Evolutionary conservation across 2,888 invertebrate genomes (phyloP), one percentile per base, ranked within the genome.

Genomic region (Campopleginae sp.): DNA sequence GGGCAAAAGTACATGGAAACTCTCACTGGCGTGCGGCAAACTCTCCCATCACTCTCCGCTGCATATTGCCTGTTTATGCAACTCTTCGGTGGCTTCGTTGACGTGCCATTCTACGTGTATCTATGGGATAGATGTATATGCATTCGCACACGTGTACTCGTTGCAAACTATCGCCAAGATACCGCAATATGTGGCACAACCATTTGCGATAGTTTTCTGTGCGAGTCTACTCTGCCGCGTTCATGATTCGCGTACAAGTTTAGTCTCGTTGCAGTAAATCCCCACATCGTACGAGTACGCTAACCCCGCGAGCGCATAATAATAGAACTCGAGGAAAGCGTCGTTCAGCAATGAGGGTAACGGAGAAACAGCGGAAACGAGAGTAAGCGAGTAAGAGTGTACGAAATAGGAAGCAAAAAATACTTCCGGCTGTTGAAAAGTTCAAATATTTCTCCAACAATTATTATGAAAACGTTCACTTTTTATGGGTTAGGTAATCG

Each of bases 271-370:
- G 86, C 54, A 80, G 77, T 70, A 78, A 63, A 85, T 66, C 54
- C 19, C 61, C 42, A 63, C 63, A 44, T 12, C 61, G 48, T 19
- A 44, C 48, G 63, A 77, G 82, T 77, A 58, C 80, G 79, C 85
- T 85, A 88, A 88, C 85, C 86, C 88, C 86, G 72, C 44, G 72
- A 84, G 71, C 74, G 74, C 58, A 80, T 87, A 87, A 88, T 88
- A 86, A 88, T 88, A 88, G 87, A 88, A 87, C 87, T 85, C 87
- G 78, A 82, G 81, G 83, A 87, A 87, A 84, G 83, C 68, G 80
- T 74, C 72, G 65, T 76, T 65, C 79, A 48, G 72, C 76, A 33
- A 51, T 48, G 74, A 74, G 78, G 79, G 38, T 71, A 85, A 75
- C 68, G 61, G 61, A 33, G 70, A 68, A 68, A n/a, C 27, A 33